Percentiles rank a stretch among this genome's conserved stretches.
Evolutionary conservation across 2,797 vertebrate species (phyloP).

Genomic region (Pseudochromis fuscus): DNA sequence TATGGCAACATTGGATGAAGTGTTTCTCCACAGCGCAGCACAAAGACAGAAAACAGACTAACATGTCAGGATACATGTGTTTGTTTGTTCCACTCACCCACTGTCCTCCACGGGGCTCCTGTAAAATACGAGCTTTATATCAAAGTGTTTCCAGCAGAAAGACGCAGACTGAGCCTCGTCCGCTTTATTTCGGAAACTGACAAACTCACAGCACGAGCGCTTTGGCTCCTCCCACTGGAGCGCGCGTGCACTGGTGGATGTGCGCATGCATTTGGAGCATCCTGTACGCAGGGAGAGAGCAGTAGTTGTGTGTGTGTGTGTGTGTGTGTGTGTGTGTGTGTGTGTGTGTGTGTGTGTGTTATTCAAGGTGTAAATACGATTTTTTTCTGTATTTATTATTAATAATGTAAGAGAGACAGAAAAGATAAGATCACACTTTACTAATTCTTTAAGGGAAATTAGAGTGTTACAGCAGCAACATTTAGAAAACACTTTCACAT

Average conservation of each 20-base stretch:
- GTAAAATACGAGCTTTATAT: neutral
- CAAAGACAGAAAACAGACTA: neutral
- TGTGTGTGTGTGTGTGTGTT: no score
- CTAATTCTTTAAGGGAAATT: no score
- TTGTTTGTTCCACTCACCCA: slow-evolving; percentile 52
- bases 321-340: neutral
- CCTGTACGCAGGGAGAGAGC: no score
- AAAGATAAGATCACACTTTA: no score
- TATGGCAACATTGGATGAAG: neutral
- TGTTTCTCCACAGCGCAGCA: neutral
- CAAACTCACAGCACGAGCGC: slow-evolving; percentile 60
- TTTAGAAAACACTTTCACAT: no score
- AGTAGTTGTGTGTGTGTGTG: neutral
- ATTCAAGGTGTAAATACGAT: no score
- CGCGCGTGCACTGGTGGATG: neutral
- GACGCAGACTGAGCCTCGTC: slow-evolving; percentile 15
- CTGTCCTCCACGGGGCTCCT: neutral
- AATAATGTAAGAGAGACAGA: no score
- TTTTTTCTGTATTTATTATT: no score
- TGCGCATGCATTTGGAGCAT: no score
- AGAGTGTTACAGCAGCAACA: no score
- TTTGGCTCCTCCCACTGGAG: slow-evolving; percentile 68
- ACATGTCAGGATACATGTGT: neutral
- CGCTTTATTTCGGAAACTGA: slow-evolving; percentile 75
- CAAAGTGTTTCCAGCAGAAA: slow-evolving; percentile 15